These are phyloP conservation scores for Cyphomyrmex costatus DNA, from an alignment of 1,140 invertebrate species.

Conservation along the genomic window DNA sequence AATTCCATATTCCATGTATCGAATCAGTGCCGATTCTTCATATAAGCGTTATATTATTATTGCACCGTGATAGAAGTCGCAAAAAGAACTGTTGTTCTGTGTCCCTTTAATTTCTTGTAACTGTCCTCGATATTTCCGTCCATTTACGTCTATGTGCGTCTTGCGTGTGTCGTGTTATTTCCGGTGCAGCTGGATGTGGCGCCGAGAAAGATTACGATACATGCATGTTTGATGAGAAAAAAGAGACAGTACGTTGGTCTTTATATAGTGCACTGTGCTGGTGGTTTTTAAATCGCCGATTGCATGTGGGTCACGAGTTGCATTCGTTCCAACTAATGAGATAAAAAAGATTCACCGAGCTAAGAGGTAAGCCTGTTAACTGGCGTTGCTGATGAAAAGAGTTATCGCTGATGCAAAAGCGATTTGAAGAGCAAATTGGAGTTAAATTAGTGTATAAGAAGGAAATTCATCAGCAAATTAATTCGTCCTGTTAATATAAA, in stretches of 20 bases:
- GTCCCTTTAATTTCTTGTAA: neutral
- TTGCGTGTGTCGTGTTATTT: constrained; percentile 5
- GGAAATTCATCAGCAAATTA: neutral
- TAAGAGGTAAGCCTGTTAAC: constrained; percentile 83
- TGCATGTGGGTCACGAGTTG: constrained; percentile 86
- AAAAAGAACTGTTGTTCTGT: neutral
- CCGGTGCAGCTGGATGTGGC: constrained; percentile 3
- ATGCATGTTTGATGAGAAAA: constrained; percentile 19
- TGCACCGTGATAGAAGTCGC: neutral
- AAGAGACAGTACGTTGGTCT: neutral
- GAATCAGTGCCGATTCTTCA: neutral
- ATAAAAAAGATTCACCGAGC: constrained; percentile 84
- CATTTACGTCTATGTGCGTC: neutral
- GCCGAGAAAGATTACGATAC: neutral
- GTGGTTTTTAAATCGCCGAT: constrained; percentile 82
- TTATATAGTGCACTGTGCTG: constrained; percentile 62
- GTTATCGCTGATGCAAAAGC: constrained; percentile 4
- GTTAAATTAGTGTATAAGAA: neutral
- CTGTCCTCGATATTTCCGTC: neutral
- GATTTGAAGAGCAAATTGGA: constrained; percentile 17
- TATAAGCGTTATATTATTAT: neutral
- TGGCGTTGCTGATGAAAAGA: constrained; percentile 41
- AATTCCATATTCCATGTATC: constrained; percentile 21
- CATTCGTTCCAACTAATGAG: constrained; percentile 81
- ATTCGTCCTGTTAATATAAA: neutral